Conservation (phyloP, 2,797 vertebrate species). For the Ambastaia sidthimunki region DNA sequence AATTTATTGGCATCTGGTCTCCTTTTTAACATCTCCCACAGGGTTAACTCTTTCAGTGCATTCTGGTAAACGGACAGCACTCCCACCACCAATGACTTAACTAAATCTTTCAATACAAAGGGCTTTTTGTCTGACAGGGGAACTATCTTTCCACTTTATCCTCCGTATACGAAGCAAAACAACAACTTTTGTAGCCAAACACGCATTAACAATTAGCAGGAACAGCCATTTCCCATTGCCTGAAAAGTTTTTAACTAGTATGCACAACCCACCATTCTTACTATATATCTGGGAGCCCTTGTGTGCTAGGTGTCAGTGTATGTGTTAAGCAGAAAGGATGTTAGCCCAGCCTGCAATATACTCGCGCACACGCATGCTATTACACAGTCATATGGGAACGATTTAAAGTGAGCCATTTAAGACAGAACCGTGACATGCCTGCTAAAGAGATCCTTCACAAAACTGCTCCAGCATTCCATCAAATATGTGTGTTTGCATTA, state of each 20-base stretch:
- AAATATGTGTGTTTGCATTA: conserved; percentile 3
- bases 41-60: conserved; percentile 62
- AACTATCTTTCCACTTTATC: conserved; percentile 47
- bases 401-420: conserved; percentile 66
- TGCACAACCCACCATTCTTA: conserved; percentile 16
- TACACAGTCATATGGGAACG: conserved; percentile 71
- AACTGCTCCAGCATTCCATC: conserved; percentile 18
- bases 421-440: conserved; percentile 67
- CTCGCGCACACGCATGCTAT: conserved; percentile 11
- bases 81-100: conserved; percentile 30
- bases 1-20: conserved; percentile 8
- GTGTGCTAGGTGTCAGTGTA: conserved; percentile 22
- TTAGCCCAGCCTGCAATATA: conserved; percentile 31
- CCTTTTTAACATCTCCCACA: conserved; percentile 3
- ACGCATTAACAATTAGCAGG: conserved; percentile 14
- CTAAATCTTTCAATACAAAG: conserved; percentile 62
- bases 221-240: conserved; percentile 3
- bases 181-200: neutral
- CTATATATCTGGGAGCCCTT: conserved; percentile 17
- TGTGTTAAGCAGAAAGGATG: neutral
- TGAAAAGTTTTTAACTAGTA: neutral
- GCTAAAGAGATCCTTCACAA: conserved; percentile 62
- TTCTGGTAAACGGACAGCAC: conserved; percentile 32
- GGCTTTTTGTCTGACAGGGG: conserved; percentile 63
- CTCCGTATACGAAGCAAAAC: neutral